Evolutionary conservation across 2,797 vertebrate genomes (phyloP), one percentile per base, ranked within the genome.

Genomic region (Mastacembelus armatus): DNA sequence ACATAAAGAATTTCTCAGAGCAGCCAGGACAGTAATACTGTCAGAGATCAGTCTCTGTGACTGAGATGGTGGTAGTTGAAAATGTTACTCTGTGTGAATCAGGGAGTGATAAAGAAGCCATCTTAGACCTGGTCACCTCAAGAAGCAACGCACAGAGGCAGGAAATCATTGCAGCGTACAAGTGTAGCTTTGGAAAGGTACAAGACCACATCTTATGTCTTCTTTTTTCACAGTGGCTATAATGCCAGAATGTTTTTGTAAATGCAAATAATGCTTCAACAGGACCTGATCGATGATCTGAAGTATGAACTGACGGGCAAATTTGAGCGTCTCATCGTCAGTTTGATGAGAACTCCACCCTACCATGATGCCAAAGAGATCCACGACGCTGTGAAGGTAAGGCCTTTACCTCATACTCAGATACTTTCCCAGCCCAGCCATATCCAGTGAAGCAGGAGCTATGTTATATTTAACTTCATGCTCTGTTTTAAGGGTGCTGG

Each of bases 241-340:
- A 21, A 57, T 9, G 61, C 3, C 3, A 30, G 18, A 4, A 29
- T 56, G 2, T 11, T 27, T 42, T 33, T 71, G 3, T 24, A 12
- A 22, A 26, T 9, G 1, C 30, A 2, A n/a, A n/a, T 29, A 56
- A 43, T 48, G 4, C 51, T 65, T 61, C 21, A 26, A 40, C 68
- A 99, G 98, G 98, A 99, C 86, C 94, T 99, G 83, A 97, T 98
- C 9, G 95, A 93, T 11, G 96, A 98, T 85, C 89, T 99, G 66
- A 99, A 99, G 80, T 98, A 98, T 0, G 98, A 99, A 88, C 93
- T 99, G 85, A 98, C 96, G 0, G 98, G 98, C 15, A 98, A 99
- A 86, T 99, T 99, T 71, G 98, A 99, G 77, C 94, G 96, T 7
- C 93, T 99, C 82, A 96, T 99, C 0, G 96, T 98, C 64, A 96